Evolutionary conservation across 2,888 invertebrate species (phyloP), one percentile per base, ranked within the genome.

Genomic region (Apamea epomidion): DNA sequence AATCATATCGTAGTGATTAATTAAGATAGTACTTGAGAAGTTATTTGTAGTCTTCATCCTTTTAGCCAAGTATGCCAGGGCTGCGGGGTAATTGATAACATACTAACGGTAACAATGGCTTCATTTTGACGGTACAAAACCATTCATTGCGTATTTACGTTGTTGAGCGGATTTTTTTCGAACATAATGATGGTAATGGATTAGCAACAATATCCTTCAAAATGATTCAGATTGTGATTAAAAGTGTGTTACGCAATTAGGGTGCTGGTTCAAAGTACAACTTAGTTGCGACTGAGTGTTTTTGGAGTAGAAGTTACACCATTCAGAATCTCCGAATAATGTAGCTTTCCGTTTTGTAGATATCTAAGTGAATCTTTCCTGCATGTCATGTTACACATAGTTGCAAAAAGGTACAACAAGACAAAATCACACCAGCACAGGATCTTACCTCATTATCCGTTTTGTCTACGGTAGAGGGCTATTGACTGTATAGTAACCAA

Each of bases 21-120:
- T 51, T 32, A 75, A 75, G n/a, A 25, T 76, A 78, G 45, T 67
- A 68, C 21, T 72, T 79, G 16, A 37, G 16, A 54, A 54, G 62
- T 45, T 7, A 32, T 85, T 81, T 80, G 64, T 74, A 78, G 25
- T 65, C 37, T 69, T 76, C 51, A 51, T 54, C 0, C 2, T 21
- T 37, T 69, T 21, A 51, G 21, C 1, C 2, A 70, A 48, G 16
- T 60, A 14, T 25, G 14, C 32, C 69, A 25, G 18, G 25, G 32
- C 6, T 32, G 32, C 32, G 2, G 32, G 32, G 32, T 32, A 32
- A 32, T 32, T 32, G 32, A 3, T 32, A 32, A 32, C 32, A 2
- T 3, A 32, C 32, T 32, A 32, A 32, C 32, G 32, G 32, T 32
- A 32, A 32, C 32, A 32, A 32, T 3, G 32, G 32, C 32, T 32